A percentile compares a stretch with the other conserved stretches of the same genome.
These are phyloP conservation scores for Acanthurus tractus DNA, from an alignment of 2,797 vertebrate genomes.

Conservation along the genomic window DNA sequence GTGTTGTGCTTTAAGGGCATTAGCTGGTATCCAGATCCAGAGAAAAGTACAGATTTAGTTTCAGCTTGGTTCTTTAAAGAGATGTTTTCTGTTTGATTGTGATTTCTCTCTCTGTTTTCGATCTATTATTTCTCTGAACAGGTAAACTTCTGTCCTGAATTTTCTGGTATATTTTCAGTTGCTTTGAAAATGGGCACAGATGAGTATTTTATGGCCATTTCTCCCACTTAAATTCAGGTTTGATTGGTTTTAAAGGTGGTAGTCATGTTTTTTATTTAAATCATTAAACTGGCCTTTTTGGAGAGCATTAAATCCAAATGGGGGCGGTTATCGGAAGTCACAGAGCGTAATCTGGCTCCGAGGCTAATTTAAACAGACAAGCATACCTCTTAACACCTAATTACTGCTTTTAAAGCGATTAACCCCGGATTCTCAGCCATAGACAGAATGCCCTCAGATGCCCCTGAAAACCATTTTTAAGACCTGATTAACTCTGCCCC, in stretches of 20 bases:
- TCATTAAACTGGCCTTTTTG: conserved; percentile 54
- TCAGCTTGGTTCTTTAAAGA: conserved; percentile 9
- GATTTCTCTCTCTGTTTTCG: conserved; percentile 8
- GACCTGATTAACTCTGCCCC: conserved; percentile 51
- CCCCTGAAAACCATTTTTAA: conserved; percentile 57
- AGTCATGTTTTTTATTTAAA: conserved; percentile 36
- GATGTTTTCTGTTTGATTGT: background rate
- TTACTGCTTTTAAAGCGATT: conserved; percentile 84
- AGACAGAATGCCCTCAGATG: conserved; percentile 72
- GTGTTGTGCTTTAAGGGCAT: conserved; percentile 28
- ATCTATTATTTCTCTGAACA: background rate
- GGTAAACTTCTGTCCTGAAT: background rate
- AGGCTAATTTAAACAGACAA: conserved; percentile 83
- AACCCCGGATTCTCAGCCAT: conserved; percentile 76
- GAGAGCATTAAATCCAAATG: conserved; percentile 51
- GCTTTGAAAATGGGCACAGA: background rate
- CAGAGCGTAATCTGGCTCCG: conserved; percentile 71
- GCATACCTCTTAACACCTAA: conserved; percentile 82
- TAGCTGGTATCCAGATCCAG: conserved; percentile 20
- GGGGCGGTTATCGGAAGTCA: conserved; percentile 73
- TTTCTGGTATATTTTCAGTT: conserved; percentile 14
- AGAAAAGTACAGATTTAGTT: conserved; percentile 1
- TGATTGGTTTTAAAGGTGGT: conserved; percentile 29
- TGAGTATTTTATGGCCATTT: conserved; percentile 15
- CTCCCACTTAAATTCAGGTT: conserved; percentile 11